Percentiles rank a stretch among this genome's conserved stretches.
phyloP scores from a whole-genome alignment of 2,113 vertebrate genomes.

The Nycticryphes semicollaris region DNA sequence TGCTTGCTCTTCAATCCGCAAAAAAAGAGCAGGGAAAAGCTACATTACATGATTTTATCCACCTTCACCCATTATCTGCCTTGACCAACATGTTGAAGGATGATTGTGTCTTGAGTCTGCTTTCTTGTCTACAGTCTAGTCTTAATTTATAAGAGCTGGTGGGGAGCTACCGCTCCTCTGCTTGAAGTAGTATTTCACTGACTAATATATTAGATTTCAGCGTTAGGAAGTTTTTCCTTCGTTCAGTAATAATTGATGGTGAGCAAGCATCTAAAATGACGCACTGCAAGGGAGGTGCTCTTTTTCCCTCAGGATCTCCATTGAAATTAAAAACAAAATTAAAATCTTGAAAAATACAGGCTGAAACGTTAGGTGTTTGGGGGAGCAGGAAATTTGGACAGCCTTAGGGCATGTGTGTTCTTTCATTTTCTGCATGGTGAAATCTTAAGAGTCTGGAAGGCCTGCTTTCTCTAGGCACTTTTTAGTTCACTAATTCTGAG shows the following conservation, averaged over 20 bases:
- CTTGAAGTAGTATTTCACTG: not conserved
- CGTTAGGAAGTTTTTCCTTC: not conserved
- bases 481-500: not conserved
- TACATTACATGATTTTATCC: not conserved
- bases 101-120: not conserved
- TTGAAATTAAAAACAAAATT: not conserved
- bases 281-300: not conserved
- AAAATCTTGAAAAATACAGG: not conserved
- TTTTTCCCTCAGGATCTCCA: not conserved
- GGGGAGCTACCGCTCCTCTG: not conserved
- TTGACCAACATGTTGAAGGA: not conserved
- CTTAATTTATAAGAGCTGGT: not conserved
- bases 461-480: not conserved
- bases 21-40: not conserved
- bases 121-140: not conserved
- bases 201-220: not conserved
- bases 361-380: not conserved
- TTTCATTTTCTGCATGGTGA: not conserved
- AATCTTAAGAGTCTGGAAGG: not conserved
- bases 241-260: conserved; percentile 5
- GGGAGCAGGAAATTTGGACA: not conserved
- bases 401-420: not conserved
- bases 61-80: not conserved
- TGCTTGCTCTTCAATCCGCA: not conserved
- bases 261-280: conserved; percentile 21